Evolutionary conservation across 2,797 vertebrate species (phyloP).

Genomic region (Trichosurus vulpecula): DNA sequence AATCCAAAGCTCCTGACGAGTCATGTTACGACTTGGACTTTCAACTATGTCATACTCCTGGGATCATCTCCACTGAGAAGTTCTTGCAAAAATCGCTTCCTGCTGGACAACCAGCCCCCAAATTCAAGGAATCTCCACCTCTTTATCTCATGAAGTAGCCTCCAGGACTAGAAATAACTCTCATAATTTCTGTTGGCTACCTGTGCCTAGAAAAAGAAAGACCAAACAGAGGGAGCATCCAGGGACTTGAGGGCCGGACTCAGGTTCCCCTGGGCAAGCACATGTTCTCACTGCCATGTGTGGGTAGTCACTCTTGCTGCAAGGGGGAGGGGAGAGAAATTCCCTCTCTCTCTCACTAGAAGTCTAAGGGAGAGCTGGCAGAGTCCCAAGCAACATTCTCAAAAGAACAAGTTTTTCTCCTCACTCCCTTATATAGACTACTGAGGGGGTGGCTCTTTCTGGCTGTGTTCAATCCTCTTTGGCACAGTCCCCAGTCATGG

Average conservation of each 20-base stretch:
- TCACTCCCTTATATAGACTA: neutral
- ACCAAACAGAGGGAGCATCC: neutral
- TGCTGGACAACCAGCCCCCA: neutral
- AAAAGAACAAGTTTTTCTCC: conserved; percentile 6
- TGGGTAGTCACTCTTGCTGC: neutral
- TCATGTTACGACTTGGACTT: neutral
- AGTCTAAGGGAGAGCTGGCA: neutral
- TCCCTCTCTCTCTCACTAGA: neutral
- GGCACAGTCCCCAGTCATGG: neutral
- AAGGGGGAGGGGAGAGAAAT: neutral
- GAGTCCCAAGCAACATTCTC: neutral
- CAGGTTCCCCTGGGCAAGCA: neutral
- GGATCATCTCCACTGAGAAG: neutral
- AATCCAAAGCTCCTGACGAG: neutral
- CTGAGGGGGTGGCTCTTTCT: neutral
- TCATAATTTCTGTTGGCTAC: neutral
- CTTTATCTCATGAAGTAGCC: neutral
- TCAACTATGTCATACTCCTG: neutral
- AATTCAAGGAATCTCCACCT: neutral
- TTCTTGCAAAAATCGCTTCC: neutral
- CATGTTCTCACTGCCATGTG: neutral
- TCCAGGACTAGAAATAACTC: neutral
- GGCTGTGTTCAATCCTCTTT: neutral
- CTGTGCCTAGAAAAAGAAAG: neutral
- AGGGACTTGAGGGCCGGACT: neutral